Percentiles rank a stretch among this genome's conserved stretches.
phyloP scores from a whole-genome alignment of 1,140 invertebrate species.

The Drosophila azteca region DNA sequence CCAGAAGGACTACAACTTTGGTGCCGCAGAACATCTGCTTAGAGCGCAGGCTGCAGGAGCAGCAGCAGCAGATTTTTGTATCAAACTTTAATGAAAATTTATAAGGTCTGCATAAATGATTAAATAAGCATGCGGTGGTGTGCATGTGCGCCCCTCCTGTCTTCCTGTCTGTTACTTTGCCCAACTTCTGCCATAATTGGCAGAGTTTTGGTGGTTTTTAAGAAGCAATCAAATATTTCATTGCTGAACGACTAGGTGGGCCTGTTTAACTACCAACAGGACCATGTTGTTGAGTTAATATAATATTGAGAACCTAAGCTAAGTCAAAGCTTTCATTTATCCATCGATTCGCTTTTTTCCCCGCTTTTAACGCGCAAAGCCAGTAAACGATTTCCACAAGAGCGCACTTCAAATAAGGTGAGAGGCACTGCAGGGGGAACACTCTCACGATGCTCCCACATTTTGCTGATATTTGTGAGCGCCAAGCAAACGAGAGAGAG shows the following conservation, averaged over 20 bases:
- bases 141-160: slow-evolving; percentile 2
- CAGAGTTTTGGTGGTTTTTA: slow-evolving; percentile 42
- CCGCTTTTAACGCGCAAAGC: no score
- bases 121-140: slow-evolving; percentile 60
- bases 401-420: no score
- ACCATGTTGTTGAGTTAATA: no score
- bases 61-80: slow-evolving; percentile 51
- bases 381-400: no score
- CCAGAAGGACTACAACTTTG: background rate
- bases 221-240: slow-evolving; percentile 53
- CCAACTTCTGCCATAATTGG: slow-evolving; percentile 51
- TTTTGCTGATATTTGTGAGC: no score
- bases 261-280: no score
- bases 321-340: no score
- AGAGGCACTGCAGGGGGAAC: no score
- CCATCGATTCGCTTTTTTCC: no score
- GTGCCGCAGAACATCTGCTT: slow-evolving; percentile 40
- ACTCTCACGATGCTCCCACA: no score
- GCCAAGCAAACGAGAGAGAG: no score
- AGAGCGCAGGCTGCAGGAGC: slow-evolving; percentile 27
- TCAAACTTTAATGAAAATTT: slow-evolving; percentile 82
- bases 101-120: slow-evolving; percentile 80
- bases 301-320: no score
- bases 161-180: slow-evolving; percentile 23
- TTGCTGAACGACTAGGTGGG: slow-evolving; percentile 31